Base-by-base conservation (phyloP, 64 coral and sea anemone genomes). In the Montipora cactus region DNA sequence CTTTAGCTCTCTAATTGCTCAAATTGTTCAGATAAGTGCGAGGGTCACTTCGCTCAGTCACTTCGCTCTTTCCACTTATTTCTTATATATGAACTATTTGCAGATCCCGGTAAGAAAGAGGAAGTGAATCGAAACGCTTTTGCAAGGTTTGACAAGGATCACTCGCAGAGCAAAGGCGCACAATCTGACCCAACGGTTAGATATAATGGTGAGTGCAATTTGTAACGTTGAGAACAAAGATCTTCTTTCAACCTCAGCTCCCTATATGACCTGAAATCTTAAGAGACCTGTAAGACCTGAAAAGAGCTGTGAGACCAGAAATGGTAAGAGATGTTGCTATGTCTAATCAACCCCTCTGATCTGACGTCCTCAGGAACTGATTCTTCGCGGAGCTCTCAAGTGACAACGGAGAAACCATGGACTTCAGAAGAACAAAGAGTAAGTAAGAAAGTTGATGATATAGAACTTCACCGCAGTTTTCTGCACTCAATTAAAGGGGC, bases 341-440 rank as follows among this genome's bases (percentile, higher is more conserved):
- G 52, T 55, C 10, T 5, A 55, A 7, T 0, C 49, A 64, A n/a
- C 13, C 49, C 59, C 16, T 68, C 51, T 87, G 45, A 16, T 1
- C 28, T 15, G 3, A 58, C 7, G 79, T 49, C 57, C 3, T 67
- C 79, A 90, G 94, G 13, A 44, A 88, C 57, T 52, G 68, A 78
- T 82, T 51, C 95, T 47, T 47, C 64, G 12, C 83, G 80, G 3
- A 8, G 50, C 71, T 15, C 71, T 22, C 68, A 72, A 7, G 53
- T 50, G 16, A 67, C 69, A 37, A 73, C 67, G 67, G 95, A 98
- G 52, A 95, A 83, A 52, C 66, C 97, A 0, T 99, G 97, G 97
- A 96, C 92, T 28, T 96, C 97, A 47, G 94, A 94, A 4, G 97
- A 99, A 87, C 97, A 99, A 74, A 94, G 94, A 82, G 97, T 98